phyloP scores from a whole-genome alignment of 2,797 vertebrate genomes.

The Bovichtus diacanthus region DNA sequence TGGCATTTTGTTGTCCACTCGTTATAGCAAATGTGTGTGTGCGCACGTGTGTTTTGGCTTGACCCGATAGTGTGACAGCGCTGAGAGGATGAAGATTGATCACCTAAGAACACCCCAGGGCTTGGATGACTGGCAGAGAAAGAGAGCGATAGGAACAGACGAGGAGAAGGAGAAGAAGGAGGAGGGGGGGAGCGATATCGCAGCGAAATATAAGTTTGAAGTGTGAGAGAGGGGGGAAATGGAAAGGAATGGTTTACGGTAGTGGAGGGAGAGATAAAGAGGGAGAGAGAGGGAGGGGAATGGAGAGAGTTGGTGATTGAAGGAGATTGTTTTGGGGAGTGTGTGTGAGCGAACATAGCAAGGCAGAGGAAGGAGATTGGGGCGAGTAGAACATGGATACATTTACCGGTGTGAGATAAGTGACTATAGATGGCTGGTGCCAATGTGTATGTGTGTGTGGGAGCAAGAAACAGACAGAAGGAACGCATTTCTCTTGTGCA shows the following conservation, averaged over 20 bases:
- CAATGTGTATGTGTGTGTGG: constrained; percentile 12
- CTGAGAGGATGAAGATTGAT: constrained; percentile 84
- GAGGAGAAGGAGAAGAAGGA: neutral
- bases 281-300: constrained; percentile 60
- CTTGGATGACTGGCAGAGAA: constrained; percentile 76
- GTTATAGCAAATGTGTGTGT: constrained; percentile 36
- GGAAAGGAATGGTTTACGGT: constrained; percentile 72
- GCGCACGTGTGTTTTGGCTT: constrained; percentile 52
- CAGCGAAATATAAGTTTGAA: constrained; percentile 66
- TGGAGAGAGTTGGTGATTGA: constrained; percentile 74
- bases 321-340: constrained; percentile 81
- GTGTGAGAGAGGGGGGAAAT: constrained; percentile 38
- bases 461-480: too few relatives aligned
- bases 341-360: constrained; percentile 73
- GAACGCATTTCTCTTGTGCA: constrained; percentile 20
- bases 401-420: constrained; percentile 81
- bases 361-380: constrained; percentile 72
- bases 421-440: constrained; percentile 79
- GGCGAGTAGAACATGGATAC: constrained; percentile 72
- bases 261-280: constrained; percentile 76
- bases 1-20: constrained; percentile 77
- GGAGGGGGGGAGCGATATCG: constrained; percentile 44
- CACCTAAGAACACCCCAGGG: constrained; percentile 81
- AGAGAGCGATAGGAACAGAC: constrained; percentile 63
- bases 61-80: constrained; percentile 70